Evolutionary conservation across 2,113 vertebrate genomes (phyloP), one percentile per base, ranked within the genome.

Genomic region (Axis porcinus): DNA sequence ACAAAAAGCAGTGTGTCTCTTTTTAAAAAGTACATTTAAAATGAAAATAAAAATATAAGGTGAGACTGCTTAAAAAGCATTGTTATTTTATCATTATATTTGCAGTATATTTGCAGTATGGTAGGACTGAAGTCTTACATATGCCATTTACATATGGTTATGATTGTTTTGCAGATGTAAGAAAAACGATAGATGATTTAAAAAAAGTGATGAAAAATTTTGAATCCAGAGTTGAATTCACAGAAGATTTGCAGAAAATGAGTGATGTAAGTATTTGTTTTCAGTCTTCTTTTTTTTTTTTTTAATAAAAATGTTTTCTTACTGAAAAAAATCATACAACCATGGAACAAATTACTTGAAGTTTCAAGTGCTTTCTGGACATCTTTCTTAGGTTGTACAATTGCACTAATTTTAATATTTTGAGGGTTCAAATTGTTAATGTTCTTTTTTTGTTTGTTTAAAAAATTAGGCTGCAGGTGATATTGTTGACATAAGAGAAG

Each of bases 401-500:
- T 57, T 89, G 76, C 21, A 50, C 36, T 91, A 55, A 40, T 76
- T 90, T 58, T 92, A 17, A 25, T 85, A 50, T 90, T 10, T 96
- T 83, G 79, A 16, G 11, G n/a, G 21, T 36, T 92, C 64, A 55
- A 84, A 33, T 94, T 27, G 87, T 94, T 97, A 97, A 93, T 52
- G 58, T 74, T 17, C 95, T 78, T 92, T 98, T 98, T 91, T 96
- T 95, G 55, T 91, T 96, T 95, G 60, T 96, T 98, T 95, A 45
- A 90, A 97, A 90, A 85, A 93, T 97, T 95, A 99, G 99, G 98
- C 95, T 98, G 99, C 99, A 97, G 98, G 99, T 50, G 99, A 99
- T 95, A 99, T 99, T 98, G 98, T 99, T 97, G 99, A 99, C 97
- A 99, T 99, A 98, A 99, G 99, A 99, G 99, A 99, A 99, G 99